These are phyloP conservation scores for Drosophila eugracilis DNA, from an alignment of 1,140 invertebrate genomes.

Conservation along the genomic window DNA sequence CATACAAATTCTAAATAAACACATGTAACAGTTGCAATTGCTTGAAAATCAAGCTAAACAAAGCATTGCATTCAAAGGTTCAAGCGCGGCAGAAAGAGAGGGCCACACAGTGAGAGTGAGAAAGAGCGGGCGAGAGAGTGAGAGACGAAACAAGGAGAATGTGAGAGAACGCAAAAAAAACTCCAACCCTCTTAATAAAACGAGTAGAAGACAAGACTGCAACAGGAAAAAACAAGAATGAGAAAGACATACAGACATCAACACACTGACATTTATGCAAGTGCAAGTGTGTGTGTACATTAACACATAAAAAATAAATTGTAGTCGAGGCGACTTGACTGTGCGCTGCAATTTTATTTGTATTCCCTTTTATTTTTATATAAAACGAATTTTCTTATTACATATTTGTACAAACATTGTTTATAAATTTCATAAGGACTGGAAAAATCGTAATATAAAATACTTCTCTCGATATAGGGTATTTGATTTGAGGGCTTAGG, in stretches of 20 bases:
- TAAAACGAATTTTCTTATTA: no score
- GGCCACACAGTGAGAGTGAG: background rate
- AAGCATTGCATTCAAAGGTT: slow-evolving; percentile 70
- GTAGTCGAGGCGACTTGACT: slow-evolving; percentile 16
- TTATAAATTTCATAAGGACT: no score
- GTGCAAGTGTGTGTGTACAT: slow-evolving; percentile 39
- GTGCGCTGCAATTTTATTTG: slow-evolving; percentile 7
- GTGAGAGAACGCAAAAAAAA: slow-evolving; percentile 67
- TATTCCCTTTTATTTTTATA: no score
- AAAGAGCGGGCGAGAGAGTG: slow-evolving; percentile 11
- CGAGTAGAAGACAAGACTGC: slow-evolving; percentile 71
- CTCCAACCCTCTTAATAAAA: slow-evolving; percentile 79
- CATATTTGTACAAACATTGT: no score
- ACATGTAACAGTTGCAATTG: slow-evolving; percentile 71
- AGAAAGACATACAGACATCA: slow-evolving; percentile 44
- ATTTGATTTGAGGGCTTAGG: no score
- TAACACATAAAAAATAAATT: slow-evolving; percentile 38
- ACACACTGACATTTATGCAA: slow-evolving; percentile 32
- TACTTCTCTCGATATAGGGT: no score
- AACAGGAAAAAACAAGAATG: slow-evolving; percentile 64
- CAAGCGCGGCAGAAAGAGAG: slow-evolving; percentile 40
- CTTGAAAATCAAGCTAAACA: slow-evolving; percentile 71
- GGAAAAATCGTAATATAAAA: no score
- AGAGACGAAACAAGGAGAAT: slow-evolving; percentile 56
- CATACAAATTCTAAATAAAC: slow-evolving; percentile 70